A percentile compares a stretch with the other conserved stretches of the same genome.
These are phyloP conservation scores for Agonopterix alstromeriana DNA, from an alignment of 2,888 invertebrate species.

Conservation along the genomic window DNA sequence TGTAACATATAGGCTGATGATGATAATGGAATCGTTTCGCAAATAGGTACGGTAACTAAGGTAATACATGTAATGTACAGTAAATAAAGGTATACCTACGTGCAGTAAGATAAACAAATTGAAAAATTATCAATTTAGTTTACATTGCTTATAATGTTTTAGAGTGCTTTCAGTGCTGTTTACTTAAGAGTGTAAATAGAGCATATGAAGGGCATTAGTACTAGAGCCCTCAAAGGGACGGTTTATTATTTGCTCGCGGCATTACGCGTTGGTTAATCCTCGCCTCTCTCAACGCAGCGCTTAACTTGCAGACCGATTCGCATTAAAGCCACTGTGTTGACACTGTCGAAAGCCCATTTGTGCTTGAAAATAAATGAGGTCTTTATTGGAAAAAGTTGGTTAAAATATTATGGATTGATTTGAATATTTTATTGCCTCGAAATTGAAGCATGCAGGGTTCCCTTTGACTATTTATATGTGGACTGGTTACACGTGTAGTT, in stretches of 20 bases:
- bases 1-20: too few species aligned
- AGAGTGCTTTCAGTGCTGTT: slow-evolving; percentile 7
- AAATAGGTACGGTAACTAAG: too few species aligned
- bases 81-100: too few species aligned
- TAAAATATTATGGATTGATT: too few species aligned
- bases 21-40: too few species aligned
- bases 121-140: background rate
- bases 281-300: slow-evolving; percentile 16
- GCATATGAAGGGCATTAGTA: slow-evolving; percentile 34
- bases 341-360: slow-evolving; percentile 8
- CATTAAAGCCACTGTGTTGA: slow-evolving; percentile 27
- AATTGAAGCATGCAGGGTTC: too few species aligned
- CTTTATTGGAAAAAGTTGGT: slow-evolving; percentile 1
- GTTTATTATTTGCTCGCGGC: slow-evolving; percentile 43
- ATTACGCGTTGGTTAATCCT: slow-evolving; percentile 38
- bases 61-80: too few species aligned
- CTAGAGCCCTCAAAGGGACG: slow-evolving; percentile 19
- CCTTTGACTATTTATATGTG: too few species aligned
- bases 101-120: too few species aligned
- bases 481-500: too few species aligned
- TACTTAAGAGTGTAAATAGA: slow-evolving; percentile 33
- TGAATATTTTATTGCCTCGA: too few species aligned
- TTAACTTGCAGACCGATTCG: slow-evolving; percentile 18
- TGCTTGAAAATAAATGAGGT: slow-evolving; percentile 5
- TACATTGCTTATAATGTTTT: slow-evolving; percentile 6